These are phyloP conservation scores for Rhodinocichla rosea DNA, from an alignment of 2,113 vertebrate genomes.

Conservation along the genomic window DNA sequence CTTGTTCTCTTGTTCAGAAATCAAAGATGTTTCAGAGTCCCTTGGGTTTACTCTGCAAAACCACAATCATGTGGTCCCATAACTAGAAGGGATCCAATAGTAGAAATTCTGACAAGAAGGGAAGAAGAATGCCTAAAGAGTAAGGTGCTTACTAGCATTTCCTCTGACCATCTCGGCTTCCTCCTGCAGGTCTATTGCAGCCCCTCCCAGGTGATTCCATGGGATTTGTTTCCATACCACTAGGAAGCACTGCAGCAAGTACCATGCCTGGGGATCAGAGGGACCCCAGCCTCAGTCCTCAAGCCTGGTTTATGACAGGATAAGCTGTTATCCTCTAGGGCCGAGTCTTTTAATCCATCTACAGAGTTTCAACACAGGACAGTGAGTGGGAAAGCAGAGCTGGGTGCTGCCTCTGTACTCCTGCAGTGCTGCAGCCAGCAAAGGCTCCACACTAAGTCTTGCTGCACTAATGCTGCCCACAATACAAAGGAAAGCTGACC, in stretches of 20 bases:
- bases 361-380: accelerated
- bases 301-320: not conserved
- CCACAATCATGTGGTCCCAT: not conserved
- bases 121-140: not conserved
- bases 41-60: not conserved
- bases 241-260: not conserved
- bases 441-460: not conserved
- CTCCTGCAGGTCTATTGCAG: not conserved
- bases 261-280: not conserved
- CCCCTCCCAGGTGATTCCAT: not conserved
- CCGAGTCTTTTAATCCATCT: not conserved
- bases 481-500: not conserved
- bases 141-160: not conserved
- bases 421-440: not conserved
- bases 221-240: not conserved
- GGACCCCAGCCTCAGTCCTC: not conserved
- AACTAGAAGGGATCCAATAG: not conserved
- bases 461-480: accelerated
- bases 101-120: not conserved
- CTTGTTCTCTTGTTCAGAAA: not conserved
- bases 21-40: not conserved
- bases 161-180: not conserved
- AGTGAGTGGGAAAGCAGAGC: not conserved
- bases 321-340: not conserved
- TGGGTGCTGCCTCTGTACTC: not conserved